Evolutionary conservation across 2,113 vertebrate species (phyloP), one percentile per base, ranked within the genome.

Genomic region (Ploceus nigricollis): DNA sequence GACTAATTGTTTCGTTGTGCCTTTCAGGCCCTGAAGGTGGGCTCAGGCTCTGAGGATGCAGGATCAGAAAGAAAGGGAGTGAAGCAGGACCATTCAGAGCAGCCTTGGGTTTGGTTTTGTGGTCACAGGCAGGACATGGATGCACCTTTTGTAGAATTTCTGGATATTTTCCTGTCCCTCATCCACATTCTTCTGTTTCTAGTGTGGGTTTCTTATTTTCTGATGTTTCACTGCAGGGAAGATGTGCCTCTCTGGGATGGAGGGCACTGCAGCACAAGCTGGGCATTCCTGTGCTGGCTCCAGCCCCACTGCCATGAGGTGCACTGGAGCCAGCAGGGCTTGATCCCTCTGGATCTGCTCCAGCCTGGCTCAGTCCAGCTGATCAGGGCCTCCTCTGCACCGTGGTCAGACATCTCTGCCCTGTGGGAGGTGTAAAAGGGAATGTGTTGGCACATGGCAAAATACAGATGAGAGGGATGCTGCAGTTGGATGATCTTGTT

Each of bases 1-100:
- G 40, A 30, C 89, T 87, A 95, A 97, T 96, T 83, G 45, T 82
- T 97, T 97, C 1, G 15, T 92, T 88, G 92, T 22, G 82, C 90
- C 81, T 96, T 90, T 96, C 94, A 95, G 93, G 84, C 95, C 96
- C 64, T 8, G 31, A 56, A 65, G 82, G 65, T 91, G 76, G 69
- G 90, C 72, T 96, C 31, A 23, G 44, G 20, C 60, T 84, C 56
- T 60, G 56, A 68, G 63, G 56, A 68, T 1, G 2, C 1, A 2
- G 58, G 10, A 30, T 45, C 5, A 0, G 15, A 78, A 78, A n/a
- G 51, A 44, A 71, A 75, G 13, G 13, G 35, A 37, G 33, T 42
- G 7, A 60, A 77, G 28, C 11, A 19, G 57, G 30, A 25, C 33
- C 30, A 1, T 6, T 75, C 65, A 85, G 56, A 88, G 35, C 31